Evolutionary conservation across 2,797 vertebrate genomes (phyloP), one percentile per base, ranked within the genome.

Genomic region (Cryptoblepharus egeriae): DNA sequence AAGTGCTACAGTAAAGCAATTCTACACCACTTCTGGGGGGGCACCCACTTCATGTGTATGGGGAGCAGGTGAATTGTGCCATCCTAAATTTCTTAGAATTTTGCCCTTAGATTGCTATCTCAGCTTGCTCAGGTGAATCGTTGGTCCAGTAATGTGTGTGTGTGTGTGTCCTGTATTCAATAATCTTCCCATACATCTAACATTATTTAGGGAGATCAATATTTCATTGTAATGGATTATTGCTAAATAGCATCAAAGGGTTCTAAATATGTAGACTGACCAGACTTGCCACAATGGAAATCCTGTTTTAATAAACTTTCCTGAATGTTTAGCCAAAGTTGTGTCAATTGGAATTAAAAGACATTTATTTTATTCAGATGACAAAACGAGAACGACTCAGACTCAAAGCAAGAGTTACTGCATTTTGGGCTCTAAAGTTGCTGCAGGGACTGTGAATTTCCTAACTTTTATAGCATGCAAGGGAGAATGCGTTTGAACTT

Each of bases 311-410:
- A 87, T 85, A 84, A 88, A 1, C 3, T 80, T 65, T 87, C 77
- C 64, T 80, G 83, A 88, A 88, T 64, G 79, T 85, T 68, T 83
- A 77, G 79, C 80, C 87, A 79, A 80, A 60, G 82, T 32, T 88
- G 91, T 90, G 90, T 90, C 93, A 91, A 90, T 87, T 82, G 89
- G 82, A 92, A 88, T 91, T 88, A 90, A 85, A 89, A 88, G 76
- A 0, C 0, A 86, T 84, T 88, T 82, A 85, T 82, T 89, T 76
- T 63, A 15, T 89, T 89, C 88, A 80, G 73, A 89, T 92, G 86
- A 87, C 85, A 88, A 89, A 90, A 91, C 88, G 84, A 91, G 90
- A 91, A 71, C 76, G 83, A 88, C 83, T 85, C 88, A 88, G 83
- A 77, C 15, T 89, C 86, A 71, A 83, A 84, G 80, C 73, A 57